Percentiles rank a stretch among this genome's conserved stretches.
These are phyloP conservation scores for Microctenopoma lineatum DNA, from an alignment of 2,797 vertebrate genomes.

Conservation along the genomic window DNA sequence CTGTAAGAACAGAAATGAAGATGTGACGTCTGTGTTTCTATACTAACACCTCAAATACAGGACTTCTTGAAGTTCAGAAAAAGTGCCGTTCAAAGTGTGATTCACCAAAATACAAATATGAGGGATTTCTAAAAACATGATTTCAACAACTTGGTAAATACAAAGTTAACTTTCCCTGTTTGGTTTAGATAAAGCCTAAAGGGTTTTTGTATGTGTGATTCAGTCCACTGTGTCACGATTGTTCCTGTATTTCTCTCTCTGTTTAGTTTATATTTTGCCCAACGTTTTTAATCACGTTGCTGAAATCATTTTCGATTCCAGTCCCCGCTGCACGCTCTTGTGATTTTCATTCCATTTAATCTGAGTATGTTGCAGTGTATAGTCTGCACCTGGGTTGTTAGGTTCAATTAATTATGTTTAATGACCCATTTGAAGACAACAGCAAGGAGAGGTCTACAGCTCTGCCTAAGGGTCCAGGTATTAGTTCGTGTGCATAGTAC, in stretches of 20 bases:
- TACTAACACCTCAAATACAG: slow-evolving; percentile 61
- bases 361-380: background rate
- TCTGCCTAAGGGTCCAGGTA: background rate
- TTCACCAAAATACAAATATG: slow-evolving; percentile 71
- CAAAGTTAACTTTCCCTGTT: slow-evolving; percentile 50
- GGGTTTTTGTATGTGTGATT: slow-evolving; percentile 22
- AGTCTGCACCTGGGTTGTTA: background rate
- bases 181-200: slow-evolving; percentile 42
- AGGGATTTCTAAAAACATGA: slow-evolving; percentile 37
- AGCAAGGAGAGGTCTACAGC: background rate
- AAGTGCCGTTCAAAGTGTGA: slow-evolving; percentile 64
- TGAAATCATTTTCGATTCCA: background rate
- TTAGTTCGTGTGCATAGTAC: background rate
- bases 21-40: slow-evolving; percentile 11
- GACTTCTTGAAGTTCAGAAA: slow-evolving; percentile 65
- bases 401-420: slow-evolving; percentile 10
- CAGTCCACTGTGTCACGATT: slow-evolving; percentile 2
- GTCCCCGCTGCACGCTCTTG: background rate
- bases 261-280: background rate
- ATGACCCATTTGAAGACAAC: background rate
- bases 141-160: slow-evolving; percentile 57
- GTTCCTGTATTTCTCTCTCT: slow-evolving; percentile 5
- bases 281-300: background rate
- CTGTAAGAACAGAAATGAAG: slow-evolving; percentile 24
- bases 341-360: background rate